phyloP scores from a whole-genome alignment of 2,888 invertebrate species.

The Aricia artaxerxes region DNA sequence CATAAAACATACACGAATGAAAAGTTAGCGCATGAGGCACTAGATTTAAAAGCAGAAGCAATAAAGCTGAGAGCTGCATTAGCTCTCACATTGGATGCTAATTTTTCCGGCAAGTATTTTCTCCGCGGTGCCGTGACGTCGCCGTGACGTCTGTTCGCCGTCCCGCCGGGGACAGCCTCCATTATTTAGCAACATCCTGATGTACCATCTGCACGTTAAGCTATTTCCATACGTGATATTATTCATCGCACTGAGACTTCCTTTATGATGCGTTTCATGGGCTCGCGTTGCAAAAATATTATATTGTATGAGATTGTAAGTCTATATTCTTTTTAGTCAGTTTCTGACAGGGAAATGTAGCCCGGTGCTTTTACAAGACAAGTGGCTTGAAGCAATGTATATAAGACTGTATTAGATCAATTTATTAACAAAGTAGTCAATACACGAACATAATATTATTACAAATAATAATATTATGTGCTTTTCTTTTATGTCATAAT shows the following conservation, averaged over 20 bases:
- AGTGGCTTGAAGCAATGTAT: too few species aligned
- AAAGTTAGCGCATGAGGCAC: constrained; percentile 9
- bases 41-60: constrained; percentile 45
- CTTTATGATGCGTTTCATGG: constrained; percentile 32
- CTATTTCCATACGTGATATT: constrained; percentile 38
- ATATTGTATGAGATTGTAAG: not conserved
- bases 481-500: too few species aligned
- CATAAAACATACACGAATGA: constrained; percentile 15
- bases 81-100: constrained; percentile 63
- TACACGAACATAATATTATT: too few species aligned
- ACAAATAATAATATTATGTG: too few species aligned
- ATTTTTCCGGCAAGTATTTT: constrained; percentile 51
- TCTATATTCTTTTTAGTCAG: not conserved
- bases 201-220: constrained; percentile 47
- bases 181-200: constrained; percentile 62
- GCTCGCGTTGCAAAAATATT: constrained; percentile 18
- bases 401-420: too few species aligned
- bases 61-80: constrained; percentile 60
- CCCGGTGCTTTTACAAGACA: not conserved
- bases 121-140: constrained; percentile 55
- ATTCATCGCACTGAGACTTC: constrained; percentile 36
- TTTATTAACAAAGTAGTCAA: too few species aligned
- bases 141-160: constrained; percentile 63
- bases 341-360: not conserved
- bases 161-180: constrained; percentile 61